Conservation (phyloP, 2,113 vertebrate species). For the Apaloderma vittatum region DNA sequence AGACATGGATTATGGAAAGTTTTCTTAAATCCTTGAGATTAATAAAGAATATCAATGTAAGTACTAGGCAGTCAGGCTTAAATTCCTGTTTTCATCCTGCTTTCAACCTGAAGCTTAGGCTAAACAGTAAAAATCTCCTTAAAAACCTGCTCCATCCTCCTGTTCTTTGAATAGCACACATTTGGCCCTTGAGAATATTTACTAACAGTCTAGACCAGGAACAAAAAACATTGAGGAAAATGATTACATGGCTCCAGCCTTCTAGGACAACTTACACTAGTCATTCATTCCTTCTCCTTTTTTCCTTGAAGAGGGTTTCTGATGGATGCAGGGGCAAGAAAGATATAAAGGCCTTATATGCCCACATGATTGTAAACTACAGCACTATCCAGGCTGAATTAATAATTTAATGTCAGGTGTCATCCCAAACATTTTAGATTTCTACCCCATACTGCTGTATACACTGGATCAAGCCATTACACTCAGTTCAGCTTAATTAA, state of each 20-base stretch:
- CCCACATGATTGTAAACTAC: not conserved
- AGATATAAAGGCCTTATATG: not conserved
- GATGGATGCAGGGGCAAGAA: not conserved
- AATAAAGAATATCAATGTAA: not conserved
- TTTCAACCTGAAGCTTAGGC: not conserved
- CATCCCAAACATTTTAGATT: not conserved
- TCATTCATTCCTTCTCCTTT: not conserved
- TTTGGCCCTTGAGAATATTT: not conserved
- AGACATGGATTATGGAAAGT: not conserved
- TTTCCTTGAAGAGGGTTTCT: not conserved
- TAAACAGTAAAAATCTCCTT: not conserved
- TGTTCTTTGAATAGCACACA: accelerated
- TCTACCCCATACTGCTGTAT: not conserved
- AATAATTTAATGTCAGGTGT: not conserved
- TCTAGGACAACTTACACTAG: not conserved
- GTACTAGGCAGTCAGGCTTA: not conserved
- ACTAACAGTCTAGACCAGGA: not conserved
- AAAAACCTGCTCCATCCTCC: not conserved
- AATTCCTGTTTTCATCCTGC: not conserved
- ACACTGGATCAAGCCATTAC: not conserved
- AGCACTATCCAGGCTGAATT: not conserved
- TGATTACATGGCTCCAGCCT: not conserved
- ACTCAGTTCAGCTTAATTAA: not conserved
- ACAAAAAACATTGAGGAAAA: not conserved
- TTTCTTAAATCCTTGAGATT: not conserved